Evolutionary conservation across 1,140 invertebrate species (phyloP).

Genomic region (Prorops nasuta): DNA sequence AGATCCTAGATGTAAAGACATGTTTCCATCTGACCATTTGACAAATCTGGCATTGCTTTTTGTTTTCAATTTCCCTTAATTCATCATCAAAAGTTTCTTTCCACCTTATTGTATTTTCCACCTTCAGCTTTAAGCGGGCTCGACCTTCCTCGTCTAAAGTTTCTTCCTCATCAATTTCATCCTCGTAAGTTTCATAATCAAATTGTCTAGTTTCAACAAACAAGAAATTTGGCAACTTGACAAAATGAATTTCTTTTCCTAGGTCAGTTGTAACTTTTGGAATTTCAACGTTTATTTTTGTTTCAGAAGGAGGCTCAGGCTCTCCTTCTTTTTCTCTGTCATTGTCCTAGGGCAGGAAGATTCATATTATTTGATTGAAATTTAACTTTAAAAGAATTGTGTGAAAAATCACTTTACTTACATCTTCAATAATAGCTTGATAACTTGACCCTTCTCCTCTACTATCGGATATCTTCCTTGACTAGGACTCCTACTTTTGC

Average conservation of each 20-base stretch:
- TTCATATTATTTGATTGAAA: not conserved
- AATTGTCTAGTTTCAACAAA: slow-evolving; percentile 92
- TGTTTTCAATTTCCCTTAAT: slow-evolving; percentile 75
- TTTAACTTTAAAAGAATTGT: not conserved
- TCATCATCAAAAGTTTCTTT: slow-evolving; percentile 82
- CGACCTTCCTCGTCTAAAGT: slow-evolving; percentile 96
- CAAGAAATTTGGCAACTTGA: slow-evolving; percentile 91
- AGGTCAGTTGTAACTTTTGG: slow-evolving; percentile 91
- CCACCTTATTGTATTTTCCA: slow-evolving; percentile 98
- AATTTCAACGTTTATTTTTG: slow-evolving; percentile 93
- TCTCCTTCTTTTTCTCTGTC: slow-evolving; percentile 71
- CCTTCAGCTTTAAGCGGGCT: slow-evolving; percentile 86
- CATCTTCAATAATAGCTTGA: slow-evolving; percentile 50
- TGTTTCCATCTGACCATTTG: slow-evolving; percentile 96
- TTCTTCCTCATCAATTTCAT: slow-evolving; percentile 99
- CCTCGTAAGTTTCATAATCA: slow-evolving; percentile 93
- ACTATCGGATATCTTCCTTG: slow-evolving; percentile 45
- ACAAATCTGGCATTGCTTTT: slow-evolving; percentile 96
- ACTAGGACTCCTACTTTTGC: slow-evolving; percentile 42
- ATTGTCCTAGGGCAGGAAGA: slow-evolving; percentile 46
- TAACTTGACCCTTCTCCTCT: slow-evolving; percentile 43
- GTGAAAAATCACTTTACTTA: slow-evolving; percentile 35
- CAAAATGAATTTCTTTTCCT: slow-evolving; percentile 90
- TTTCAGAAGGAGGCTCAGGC: slow-evolving; percentile 81
- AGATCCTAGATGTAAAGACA: slow-evolving; percentile 94